phyloP scores from a whole-genome alignment of 2,797 vertebrate species.

The Liparis tanakae region DNA sequence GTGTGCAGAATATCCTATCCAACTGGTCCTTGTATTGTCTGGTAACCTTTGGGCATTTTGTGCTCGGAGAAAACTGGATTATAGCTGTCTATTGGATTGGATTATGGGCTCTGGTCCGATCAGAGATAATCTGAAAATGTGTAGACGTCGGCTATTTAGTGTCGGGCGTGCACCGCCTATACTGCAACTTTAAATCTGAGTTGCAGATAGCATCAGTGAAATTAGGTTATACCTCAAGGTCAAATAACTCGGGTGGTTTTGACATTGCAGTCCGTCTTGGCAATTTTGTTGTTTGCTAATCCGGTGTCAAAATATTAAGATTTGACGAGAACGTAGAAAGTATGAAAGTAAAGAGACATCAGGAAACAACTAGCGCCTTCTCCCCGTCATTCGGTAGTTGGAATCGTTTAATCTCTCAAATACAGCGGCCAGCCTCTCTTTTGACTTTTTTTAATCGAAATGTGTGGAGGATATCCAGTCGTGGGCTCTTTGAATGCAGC shows the following conservation, averaged over 20 bases:
- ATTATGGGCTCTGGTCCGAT: slow-evolving; percentile 60
- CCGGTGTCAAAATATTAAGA: not conserved
- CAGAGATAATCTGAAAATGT: slow-evolving; percentile 69
- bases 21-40: not conserved
- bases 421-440: not conserved
- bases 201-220: not conserved
- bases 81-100: slow-evolving; percentile 58
- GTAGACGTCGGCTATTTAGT: slow-evolving; percentile 58
- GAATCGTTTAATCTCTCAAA: not conserved
- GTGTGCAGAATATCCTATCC: not conserved
- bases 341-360: not conserved
- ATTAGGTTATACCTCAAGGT: not conserved
- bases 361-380: not conserved
- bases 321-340: not conserved
- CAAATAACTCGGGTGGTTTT: not conserved
- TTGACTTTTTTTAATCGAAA: slow-evolving; percentile 10
- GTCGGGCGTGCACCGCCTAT: not conserved
- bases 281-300: slow-evolving; percentile 1
- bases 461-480: not conserved
- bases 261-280: not conserved
- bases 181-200: slow-evolving; percentile 1
- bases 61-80: slow-evolving; percentile 59
- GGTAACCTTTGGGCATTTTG: slow-evolving; percentile 35
- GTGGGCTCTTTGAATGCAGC: not conserved
- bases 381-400: not conserved